Conservation (phyloP, 2,888 invertebrate species). For the Pharmacophagus antenor region DNA sequence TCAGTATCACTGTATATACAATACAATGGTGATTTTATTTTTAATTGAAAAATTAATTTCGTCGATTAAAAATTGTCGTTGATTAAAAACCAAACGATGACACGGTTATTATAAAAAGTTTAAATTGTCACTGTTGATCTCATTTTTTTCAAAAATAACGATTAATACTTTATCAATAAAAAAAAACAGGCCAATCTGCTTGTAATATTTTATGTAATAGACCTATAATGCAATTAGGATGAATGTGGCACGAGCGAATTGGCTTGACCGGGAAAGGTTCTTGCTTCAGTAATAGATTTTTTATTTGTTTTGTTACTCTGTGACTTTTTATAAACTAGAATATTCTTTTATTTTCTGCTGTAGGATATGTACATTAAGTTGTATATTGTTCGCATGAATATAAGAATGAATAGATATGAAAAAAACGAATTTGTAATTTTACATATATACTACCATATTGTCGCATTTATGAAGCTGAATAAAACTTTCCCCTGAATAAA, state of each 20-base stretch:
- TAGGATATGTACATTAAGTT: not conserved
- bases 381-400: not conserved
- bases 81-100: not conserved
- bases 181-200: not conserved
- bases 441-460: conserved; percentile 16
- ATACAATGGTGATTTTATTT: too few species aligned
- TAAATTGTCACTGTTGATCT: too few species aligned
- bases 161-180: not conserved
- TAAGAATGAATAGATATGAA: conserved; percentile 9
- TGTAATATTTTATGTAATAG: not conserved
- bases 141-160: not conserved
- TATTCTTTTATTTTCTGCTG: not conserved
- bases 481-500: conserved; percentile 27
- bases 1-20: too few species aligned
- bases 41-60: too few species aligned
- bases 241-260: not conserved
- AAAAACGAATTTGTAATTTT: conserved; percentile 21
- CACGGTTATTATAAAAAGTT: not conserved
- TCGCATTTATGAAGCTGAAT: conserved; percentile 12
- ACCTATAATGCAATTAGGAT: not conserved
- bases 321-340: not conserved
- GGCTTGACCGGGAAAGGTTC: conserved; percentile 2
- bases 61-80: too few species aligned
- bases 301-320: not conserved
- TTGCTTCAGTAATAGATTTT: not conserved